Evolutionary conservation across 2,113 vertebrate genomes (phyloP).

Genomic region (Ginglymostoma cirratum): DNA sequence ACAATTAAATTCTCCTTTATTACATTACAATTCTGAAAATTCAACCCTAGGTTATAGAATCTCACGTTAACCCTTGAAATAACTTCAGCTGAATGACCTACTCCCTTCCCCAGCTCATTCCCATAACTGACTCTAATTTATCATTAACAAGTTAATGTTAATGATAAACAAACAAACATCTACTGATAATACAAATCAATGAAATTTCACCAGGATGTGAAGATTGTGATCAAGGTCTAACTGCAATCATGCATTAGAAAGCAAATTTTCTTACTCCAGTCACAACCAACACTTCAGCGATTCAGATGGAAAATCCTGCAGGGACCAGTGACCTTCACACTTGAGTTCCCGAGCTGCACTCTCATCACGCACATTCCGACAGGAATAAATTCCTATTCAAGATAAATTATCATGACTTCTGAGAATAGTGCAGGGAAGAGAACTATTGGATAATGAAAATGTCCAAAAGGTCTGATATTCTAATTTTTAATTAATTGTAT

Average conservation of each 20-base stretch:
- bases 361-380: neutral
- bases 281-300: neutral
- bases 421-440: neutral
- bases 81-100: no score
- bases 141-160: neutral
- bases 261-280: neutral
- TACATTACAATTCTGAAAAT: no score
- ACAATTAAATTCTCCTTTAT: no score
- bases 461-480: neutral
- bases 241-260: neutral
- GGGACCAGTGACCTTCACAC: slow-evolving; percentile 14
- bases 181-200: neutral
- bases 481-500: no score
- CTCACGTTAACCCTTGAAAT: no score
- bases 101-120: neutral
- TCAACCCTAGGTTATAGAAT: no score
- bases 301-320: neutral
- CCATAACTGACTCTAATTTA: neutral
- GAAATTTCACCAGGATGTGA: neutral
- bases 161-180: neutral
- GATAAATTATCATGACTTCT: slow-evolving; percentile 17
- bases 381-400: neutral
- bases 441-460: neutral
- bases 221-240: neutral
- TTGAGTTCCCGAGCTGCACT: neutral